These are phyloP conservation scores for Apamea crenata DNA, from an alignment of 2,888 invertebrate genomes.

Conservation along the genomic window DNA sequence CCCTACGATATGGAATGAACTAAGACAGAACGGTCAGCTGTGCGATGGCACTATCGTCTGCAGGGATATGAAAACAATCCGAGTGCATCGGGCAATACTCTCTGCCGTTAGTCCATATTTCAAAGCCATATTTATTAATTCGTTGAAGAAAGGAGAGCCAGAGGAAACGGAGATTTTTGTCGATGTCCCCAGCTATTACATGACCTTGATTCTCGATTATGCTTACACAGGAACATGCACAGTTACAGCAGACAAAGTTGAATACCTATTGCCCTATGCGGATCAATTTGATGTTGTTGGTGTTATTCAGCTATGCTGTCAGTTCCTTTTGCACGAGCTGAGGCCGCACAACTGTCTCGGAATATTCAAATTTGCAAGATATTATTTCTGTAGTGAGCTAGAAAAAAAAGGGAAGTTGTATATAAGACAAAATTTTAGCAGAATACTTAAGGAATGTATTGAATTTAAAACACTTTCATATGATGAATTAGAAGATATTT, in stretches of 20 bases:
- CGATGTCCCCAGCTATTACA: conserved; percentile 90
- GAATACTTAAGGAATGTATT: conserved; percentile 91
- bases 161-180: conserved; percentile 91
- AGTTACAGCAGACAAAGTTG: conserved; percentile 92
- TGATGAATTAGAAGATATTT: conserved; percentile 91
- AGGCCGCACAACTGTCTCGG: conserved; percentile 93
- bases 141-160: conserved; percentile 90
- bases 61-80: conserved; percentile 91
- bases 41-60: conserved; percentile 93
- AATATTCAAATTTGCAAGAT: conserved; percentile 92
- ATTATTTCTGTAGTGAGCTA: conserved; percentile 93
- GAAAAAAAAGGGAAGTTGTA: conserved; percentile 91
- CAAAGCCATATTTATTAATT: conserved; percentile 93
- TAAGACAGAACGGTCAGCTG: conserved; percentile 91
- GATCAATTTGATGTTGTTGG: conserved; percentile 94
- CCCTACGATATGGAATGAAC: conserved; percentile 92
- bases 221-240: conserved; percentile 93
- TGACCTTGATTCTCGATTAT: conserved; percentile 93
- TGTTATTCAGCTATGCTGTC: conserved; percentile 93
- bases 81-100: conserved; percentile 93
- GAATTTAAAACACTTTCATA: conserved; percentile 91
- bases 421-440: conserved; percentile 91
- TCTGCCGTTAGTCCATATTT: conserved; percentile 94
- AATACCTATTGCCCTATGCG: conserved; percentile 92
- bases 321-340: conserved; percentile 91